phyloP scores from a whole-genome alignment of 37 sponge, comb jelly and placozoan genomes.

The Amphimedon queenslandica region DNA sequence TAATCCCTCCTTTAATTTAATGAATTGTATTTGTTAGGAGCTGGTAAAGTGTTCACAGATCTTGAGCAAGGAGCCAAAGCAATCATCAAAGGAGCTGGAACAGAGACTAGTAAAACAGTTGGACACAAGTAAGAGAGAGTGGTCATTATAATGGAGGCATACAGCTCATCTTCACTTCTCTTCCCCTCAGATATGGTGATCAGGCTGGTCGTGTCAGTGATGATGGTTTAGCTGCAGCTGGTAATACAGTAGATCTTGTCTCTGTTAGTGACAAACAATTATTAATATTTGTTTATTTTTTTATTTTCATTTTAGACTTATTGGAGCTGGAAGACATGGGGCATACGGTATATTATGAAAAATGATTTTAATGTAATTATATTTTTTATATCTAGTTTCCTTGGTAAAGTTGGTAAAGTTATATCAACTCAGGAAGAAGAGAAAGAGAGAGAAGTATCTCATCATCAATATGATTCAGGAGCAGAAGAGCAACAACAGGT shows the following conservation, averaged over 20 bases:
- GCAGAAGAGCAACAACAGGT: too few relatives aligned
- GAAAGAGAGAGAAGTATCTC: too few relatives aligned
- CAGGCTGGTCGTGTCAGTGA: constrained; percentile 47
- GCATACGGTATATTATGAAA: constrained; percentile 23
- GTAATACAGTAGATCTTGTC: constrained; percentile 19
- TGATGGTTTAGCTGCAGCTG: constrained; percentile 44
- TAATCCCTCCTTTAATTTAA: not conserved
- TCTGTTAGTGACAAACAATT: constrained; percentile 17
- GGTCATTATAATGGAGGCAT: not conserved
- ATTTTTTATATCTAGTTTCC: constrained; percentile 1
- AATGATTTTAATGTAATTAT: not conserved
- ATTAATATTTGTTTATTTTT: not conserved
- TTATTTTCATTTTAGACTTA: constrained; percentile 31
- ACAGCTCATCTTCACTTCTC: not conserved
- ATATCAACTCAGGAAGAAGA: not conserved
- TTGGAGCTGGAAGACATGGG: constrained; percentile 72
- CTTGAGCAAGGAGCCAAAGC: constrained; percentile 35
- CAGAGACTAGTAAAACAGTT: constrained; percentile 55
- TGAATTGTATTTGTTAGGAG: too few relatives aligned
- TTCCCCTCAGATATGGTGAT: constrained; percentile 40
- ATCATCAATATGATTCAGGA: too few relatives aligned
- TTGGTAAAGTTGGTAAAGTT: not conserved
- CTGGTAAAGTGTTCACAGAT: constrained; percentile 43
- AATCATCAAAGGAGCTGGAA: constrained; percentile 18
- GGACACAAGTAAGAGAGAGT: constrained; percentile 65